Base-by-base conservation (phyloP, 2,888 invertebrate species). In the Reticulitermes lucifugus region DNA sequence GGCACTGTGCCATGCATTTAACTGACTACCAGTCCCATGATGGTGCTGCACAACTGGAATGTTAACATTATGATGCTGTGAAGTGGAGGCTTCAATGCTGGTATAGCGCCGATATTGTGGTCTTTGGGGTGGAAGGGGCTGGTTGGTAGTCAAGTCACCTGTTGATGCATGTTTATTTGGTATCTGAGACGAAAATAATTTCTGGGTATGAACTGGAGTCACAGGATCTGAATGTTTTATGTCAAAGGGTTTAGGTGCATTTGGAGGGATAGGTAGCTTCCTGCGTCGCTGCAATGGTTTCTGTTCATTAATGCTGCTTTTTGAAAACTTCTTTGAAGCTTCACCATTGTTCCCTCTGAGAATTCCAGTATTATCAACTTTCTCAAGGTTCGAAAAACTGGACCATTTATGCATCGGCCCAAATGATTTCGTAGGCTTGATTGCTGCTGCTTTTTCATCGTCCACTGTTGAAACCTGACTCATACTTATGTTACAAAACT, bases 341-440 rank as follows among this genome's bases (percentile, higher is more conserved):
- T 77, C 77, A 46, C 22, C 1, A 0, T 0, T 46, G 14, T 46
- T 21, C 22, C n/a, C 51, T n/a, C 1, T 2, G 29, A 43, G 7
- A 46, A 41, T 35, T 18, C 46, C 46, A 46, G n/a, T 14, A 46
- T 46, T 77, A 77, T 43, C 46, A 43, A 51, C 18, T n/a, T 77
- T n/a, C 10, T 77, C 81, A 41, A 81, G 81, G 46, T 81, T 25
- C n/a, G 65, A 81, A 21, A 60, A 60, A 59, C 81, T 81, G n/a
- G 41, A 60, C 81, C 81, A 81, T 35, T 41, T 81, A 9, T 81
- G 65, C 43, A 81, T 25, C 6, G 81, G 65, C 7, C 70, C 43
- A 21, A 51, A 25, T 2, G 21, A 22, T n/a, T 46, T 46, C 22
- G 0, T 46, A 46, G 43, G 46, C n/a, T 7, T 77, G 10, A 25